Percentiles rank a stretch among this genome's conserved stretches.
Evolutionary conservation across 2,797 vertebrate species (phyloP).

Genomic region (Pteronotus mesoamericanus): DNA sequence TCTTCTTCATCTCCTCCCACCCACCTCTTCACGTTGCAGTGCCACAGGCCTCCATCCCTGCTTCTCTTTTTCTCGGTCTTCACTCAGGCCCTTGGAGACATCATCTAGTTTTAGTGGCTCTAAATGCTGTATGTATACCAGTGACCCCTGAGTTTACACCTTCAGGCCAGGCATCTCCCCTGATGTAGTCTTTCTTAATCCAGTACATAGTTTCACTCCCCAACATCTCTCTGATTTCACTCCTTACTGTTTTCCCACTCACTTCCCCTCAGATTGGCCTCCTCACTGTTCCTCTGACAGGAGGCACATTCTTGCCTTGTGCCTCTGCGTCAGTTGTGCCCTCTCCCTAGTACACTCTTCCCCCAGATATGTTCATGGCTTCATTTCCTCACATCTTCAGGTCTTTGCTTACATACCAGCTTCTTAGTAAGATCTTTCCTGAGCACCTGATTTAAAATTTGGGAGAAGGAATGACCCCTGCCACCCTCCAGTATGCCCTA

Average conservation of each 20-base stretch:
- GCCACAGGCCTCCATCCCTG: background rate
- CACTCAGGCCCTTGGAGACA: background rate
- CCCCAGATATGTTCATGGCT: background rate
- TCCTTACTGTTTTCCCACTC: background rate
- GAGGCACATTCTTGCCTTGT: background rate
- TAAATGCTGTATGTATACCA: background rate
- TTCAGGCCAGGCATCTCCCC: background rate
- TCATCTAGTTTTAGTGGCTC: slow-evolving; percentile 5
- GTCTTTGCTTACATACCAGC: background rate
- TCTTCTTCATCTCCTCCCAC: background rate
- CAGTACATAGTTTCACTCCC: background rate
- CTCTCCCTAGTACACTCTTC: background rate
- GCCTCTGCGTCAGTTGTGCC: background rate
- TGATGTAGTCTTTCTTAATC: background rate
- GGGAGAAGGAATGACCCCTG: background rate
- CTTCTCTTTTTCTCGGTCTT: background rate
- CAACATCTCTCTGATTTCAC: background rate
- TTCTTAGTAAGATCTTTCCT: slow-evolving; percentile 14
- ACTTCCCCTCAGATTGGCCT: background rate
- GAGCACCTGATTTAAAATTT: background rate
- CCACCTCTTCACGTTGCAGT: background rate
- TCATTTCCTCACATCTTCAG: slow-evolving; percentile 6
- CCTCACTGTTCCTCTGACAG: background rate
- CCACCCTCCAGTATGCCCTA: background rate
- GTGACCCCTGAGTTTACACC: background rate